phyloP scores from a whole-genome alignment of 1,140 invertebrate genomes.

The Bicyclus anynana region DNA sequence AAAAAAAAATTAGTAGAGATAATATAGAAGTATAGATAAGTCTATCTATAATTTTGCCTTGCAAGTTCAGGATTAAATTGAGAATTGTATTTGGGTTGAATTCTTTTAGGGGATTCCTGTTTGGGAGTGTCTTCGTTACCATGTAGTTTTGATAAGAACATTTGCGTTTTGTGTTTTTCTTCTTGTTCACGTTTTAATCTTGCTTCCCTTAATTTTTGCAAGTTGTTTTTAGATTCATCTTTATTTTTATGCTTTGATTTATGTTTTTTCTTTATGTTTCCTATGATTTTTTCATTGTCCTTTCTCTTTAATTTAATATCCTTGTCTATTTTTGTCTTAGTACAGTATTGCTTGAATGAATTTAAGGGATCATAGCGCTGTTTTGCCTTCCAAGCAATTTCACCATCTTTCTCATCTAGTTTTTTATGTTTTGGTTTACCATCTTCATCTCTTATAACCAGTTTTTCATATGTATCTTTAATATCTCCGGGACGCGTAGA shows the following conservation, averaged over 20 bases:
- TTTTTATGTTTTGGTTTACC: constrained; percentile 58
- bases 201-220: constrained; percentile 88
- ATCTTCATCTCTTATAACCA: constrained; percentile 67
- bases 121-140: constrained; percentile 55
- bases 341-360: constrained; percentile 79
- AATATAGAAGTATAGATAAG: too few species aligned
- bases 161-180: constrained; percentile 85
- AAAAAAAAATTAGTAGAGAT: background rate
- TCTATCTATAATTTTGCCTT: constrained; percentile 83
- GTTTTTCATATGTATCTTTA: constrained; percentile 72
- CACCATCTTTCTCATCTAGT: constrained; percentile 69
- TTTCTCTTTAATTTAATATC: constrained; percentile 30
- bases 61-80: constrained; percentile 95
- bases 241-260: constrained; percentile 57
- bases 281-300: constrained; percentile 25
- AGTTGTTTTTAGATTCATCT: constrained; percentile 58
- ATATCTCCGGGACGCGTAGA: constrained; percentile 46
- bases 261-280: constrained; percentile 62
- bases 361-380: constrained; percentile 85
- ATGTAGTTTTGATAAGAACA: constrained; percentile 82
- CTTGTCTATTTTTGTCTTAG: constrained; percentile 4
- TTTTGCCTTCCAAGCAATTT: constrained; percentile 81
- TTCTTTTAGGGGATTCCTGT: constrained; percentile 26
- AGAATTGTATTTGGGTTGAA: constrained; percentile 91
- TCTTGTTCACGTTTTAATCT: constrained; percentile 87